Evolutionary conservation across 2,888 invertebrate genomes (phyloP).

Genomic region (Lochmaea capreae): DNA sequence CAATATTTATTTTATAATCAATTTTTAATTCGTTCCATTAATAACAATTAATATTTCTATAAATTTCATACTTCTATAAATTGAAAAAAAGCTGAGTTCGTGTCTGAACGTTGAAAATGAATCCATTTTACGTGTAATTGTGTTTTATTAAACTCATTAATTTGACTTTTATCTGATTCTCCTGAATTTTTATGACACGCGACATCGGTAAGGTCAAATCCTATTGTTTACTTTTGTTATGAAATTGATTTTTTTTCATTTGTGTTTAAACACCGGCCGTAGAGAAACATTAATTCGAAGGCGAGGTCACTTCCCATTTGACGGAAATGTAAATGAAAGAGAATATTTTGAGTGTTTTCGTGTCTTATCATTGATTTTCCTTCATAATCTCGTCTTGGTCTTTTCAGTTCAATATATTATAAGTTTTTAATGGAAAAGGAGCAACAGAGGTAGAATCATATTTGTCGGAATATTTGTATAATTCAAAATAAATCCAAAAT

Average conservation of each 20-base stretch:
- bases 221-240: slow-evolving; percentile 14
- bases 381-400: too few relatives aligned
- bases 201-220: slow-evolving; percentile 21
- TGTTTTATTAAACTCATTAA: slow-evolving; percentile 21
- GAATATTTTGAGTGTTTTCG: background rate
- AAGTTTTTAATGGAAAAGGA: too few relatives aligned
- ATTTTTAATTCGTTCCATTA: background rate
- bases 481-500: too few relatives aligned
- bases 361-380: too few relatives aligned
- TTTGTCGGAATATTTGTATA: too few relatives aligned
- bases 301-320: background rate
- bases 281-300: background rate
- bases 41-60: background rate
- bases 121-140: slow-evolving; percentile 18
- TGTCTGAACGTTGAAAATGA: slow-evolving; percentile 9
- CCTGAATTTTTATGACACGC: slow-evolving; percentile 18
- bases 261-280: background rate
- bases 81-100: slow-evolving; percentile 1
- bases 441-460: too few relatives aligned
- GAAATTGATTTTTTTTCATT: slow-evolving; percentile 13
- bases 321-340: background rate
- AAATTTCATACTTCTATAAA: background rate
- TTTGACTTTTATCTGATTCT: slow-evolving; percentile 16
- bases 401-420: too few relatives aligned
- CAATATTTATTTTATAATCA: background rate